Evolutionary conservation across 2,888 invertebrate genomes (phyloP).

Genomic region (Ormyrus pomaceus): DNA sequence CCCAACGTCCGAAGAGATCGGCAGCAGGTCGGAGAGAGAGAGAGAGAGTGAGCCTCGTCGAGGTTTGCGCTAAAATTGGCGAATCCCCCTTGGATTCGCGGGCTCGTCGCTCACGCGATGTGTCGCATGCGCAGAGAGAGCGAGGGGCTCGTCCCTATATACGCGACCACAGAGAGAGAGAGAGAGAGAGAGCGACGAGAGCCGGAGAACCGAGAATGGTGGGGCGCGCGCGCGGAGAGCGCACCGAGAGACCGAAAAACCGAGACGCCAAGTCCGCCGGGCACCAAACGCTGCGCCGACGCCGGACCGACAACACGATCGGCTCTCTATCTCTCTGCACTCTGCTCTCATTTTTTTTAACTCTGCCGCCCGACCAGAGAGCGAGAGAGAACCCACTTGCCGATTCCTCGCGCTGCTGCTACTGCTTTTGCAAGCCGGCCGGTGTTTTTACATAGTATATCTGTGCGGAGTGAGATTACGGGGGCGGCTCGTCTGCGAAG

Average conservation of each 20-base stretch:
- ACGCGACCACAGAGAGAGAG: not conserved
- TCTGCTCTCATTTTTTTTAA: not conserved
- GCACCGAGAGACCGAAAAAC: slow-evolving; percentile 43
- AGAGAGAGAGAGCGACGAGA: slow-evolving; percentile 3
- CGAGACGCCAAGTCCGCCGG: slow-evolving; percentile 22
- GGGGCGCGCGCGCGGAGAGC: slow-evolving; percentile 12
- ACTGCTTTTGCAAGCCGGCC: no score
- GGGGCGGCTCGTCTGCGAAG: no score
- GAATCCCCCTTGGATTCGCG: slow-evolving; percentile 43
- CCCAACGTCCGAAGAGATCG: no score
- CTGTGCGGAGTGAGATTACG: no score
- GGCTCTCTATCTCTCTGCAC: not conserved
- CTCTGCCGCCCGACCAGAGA: not conserved
- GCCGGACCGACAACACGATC: slow-evolving; percentile 35
- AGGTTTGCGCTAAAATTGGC: slow-evolving; percentile 53
- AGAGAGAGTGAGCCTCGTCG: not conserved
- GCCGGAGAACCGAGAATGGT: not conserved
- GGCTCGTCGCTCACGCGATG: slow-evolving; percentile 53
- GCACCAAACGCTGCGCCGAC: slow-evolving; percentile 42
- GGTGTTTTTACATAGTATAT: no score
- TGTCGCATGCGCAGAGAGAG: slow-evolving; percentile 4
- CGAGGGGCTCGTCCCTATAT: slow-evolving; percentile 22
- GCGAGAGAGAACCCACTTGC: not conserved
- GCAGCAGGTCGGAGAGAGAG: not conserved
- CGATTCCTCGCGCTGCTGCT: not conserved